Base-by-base conservation (phyloP, 2,888 invertebrate species). In the Anticlea derivata region DNA sequence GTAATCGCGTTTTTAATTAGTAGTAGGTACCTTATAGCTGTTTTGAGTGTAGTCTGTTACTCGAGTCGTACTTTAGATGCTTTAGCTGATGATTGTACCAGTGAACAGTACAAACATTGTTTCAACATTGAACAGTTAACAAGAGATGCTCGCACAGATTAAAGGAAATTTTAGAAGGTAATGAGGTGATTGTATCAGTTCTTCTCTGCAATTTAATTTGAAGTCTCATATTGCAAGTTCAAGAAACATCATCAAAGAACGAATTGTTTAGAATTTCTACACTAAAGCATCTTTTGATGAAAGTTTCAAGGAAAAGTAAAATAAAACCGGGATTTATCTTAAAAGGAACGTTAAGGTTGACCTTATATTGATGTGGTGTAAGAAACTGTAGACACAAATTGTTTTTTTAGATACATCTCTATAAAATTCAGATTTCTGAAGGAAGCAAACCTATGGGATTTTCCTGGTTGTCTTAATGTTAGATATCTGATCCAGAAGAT, bases 401-500 rank as follows among this genome's bases (percentile, higher is more conserved):
- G 17, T 4, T 17, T 4, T 17, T 17, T 17, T 17, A 17, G 17
- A 17, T 17, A n/a, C n/a, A n/a, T n/a, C n/a, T 17, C 17, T 3
- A 17, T 17, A 17, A 17, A 17, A 17, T 17, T 2, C 17, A 17
- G 4, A 17, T 4, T 17, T 17, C 17, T 17, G n/a, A n/a, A n/a
- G n/a, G n/a, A n/a, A n/a, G n/a, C n/a, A n/a, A n/a, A n/a, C 10
- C 24, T 11, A 7, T 31, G 29, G 74, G 76, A 77, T 77, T 73
- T 70, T 76, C 75, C 27, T 29, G 29, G 27, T 61, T 73, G 70
- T 76, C 75, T 78, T 73, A 69, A 76, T 73, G 66, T 66, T 70
- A 79, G 80, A 78, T 77, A 81, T 70, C 70, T 66, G 73, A 82
- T 82, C 81, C 80, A 65, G 67, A 66, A 73, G 73, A 74, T 74